A percentile compares a stretch with the other conserved stretches of the same genome.
These are phyloP conservation scores for Vanacampus margaritifer DNA, from an alignment of 2,113 vertebrate genomes.

Conservation along the genomic window DNA sequence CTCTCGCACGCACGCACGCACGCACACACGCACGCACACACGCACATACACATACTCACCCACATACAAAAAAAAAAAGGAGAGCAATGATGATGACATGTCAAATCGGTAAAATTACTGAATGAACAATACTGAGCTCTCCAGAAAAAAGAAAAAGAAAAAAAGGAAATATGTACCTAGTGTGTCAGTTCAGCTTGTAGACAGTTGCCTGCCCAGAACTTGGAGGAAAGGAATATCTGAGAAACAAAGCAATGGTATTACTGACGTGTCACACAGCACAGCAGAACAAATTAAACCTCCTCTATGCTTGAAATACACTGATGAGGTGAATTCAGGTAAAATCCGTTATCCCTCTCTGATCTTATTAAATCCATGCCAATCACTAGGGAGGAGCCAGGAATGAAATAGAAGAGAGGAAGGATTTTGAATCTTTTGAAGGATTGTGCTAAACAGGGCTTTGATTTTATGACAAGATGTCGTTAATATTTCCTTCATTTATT, in stretches of 20 bases:
- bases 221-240: constrained; percentile 24
- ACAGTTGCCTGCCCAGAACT: background rate
- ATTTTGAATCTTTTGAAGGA: constrained; percentile 15
- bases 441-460: constrained; percentile 12
- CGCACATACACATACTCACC: too few species aligned
- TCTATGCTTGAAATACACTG: constrained; percentile 12
- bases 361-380: constrained; percentile 30
- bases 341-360: constrained; percentile 29
- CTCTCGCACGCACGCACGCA: too few species aligned
- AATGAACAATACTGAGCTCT: too few species aligned
- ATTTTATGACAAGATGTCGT: constrained; percentile 10
- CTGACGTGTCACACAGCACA: constrained; percentile 3
- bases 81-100: too few species aligned
- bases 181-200: background rate
- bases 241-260: constrained; percentile 14
- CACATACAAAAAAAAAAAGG: too few species aligned
- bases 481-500: constrained; percentile 19
- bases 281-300: constrained; percentile 16
- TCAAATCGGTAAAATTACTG: too few species aligned
- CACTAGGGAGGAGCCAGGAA: constrained; percentile 6
- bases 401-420: constrained; percentile 3
- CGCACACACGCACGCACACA: too few species aligned
- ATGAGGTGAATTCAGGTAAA: constrained; percentile 39
- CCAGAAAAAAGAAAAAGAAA: too few species aligned
- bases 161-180: too few species aligned